Percentiles rank a stretch among this genome's conserved stretches.
Conservation (phyloP, 2,888 invertebrate species). For the Dichetophora obliterata region DNA sequence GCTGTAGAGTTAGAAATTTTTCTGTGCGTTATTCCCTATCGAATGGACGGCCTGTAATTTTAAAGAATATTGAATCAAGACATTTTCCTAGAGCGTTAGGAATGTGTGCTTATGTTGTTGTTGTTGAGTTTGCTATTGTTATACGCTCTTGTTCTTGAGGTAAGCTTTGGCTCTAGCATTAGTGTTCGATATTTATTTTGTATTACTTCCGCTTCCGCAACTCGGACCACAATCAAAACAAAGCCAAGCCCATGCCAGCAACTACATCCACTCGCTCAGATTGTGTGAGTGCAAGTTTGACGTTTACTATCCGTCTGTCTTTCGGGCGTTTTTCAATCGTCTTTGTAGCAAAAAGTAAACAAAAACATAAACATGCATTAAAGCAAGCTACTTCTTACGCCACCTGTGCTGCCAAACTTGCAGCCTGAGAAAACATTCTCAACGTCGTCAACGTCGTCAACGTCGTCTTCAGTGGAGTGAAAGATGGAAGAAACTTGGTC, state of each 20-base stretch:
- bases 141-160: conserved; percentile 6
- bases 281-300: conserved; percentile 13
- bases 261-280: neutral
- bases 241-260: neutral
- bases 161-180: conserved; percentile 59
- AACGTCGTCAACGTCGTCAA: neutral
- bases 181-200: conserved; percentile 66
- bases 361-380: conserved; percentile 26
- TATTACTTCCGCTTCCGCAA: neutral
- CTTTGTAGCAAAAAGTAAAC: neutral
- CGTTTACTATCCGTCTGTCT: neutral
- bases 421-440: neutral
- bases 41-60: too few species aligned
- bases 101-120: too few species aligned
- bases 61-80: too few species aligned
- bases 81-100: too few species aligned
- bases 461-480: neutral
- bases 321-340: neutral
- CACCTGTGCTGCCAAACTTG: neutral
- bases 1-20: too few species aligned
- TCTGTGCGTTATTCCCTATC: too few species aligned
- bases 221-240: neutral
- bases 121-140: conserved; percentile 48
- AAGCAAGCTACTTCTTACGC: conserved; percentile 3
- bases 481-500: neutral